Conservation (phyloP, 2,888 invertebrate genomes). For the Nycteola revayana region DNA sequence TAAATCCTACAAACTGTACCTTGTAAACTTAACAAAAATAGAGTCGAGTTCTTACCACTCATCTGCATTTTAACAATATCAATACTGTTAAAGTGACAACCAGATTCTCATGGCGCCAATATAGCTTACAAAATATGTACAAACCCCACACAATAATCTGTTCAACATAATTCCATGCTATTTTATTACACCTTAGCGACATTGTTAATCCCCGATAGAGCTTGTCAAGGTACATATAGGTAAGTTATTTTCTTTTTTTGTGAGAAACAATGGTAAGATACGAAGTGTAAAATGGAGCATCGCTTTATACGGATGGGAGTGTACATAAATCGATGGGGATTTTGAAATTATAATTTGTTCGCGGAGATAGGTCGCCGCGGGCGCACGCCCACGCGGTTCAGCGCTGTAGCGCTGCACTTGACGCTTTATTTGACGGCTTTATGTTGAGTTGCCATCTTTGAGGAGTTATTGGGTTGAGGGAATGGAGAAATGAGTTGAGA, state of each 20-base stretch:
- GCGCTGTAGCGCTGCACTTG: constrained; percentile 27
- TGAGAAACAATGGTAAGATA: constrained; percentile 51
- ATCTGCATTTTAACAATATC: too few species aligned
- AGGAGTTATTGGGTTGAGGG: constrained; percentile 7
- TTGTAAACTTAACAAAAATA: too few species aligned
- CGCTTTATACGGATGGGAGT: constrained; percentile 72
- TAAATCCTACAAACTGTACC: too few species aligned
- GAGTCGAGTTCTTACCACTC: too few species aligned
- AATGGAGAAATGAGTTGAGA: background rate
- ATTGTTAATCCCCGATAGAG: constrained; percentile 31
- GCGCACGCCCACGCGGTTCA: constrained; percentile 60
- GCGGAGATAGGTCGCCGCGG: constrained; percentile 70
- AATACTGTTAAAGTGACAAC: too few species aligned
- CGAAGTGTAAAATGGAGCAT: constrained; percentile 63
- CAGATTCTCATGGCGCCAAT: constrained; percentile 21
- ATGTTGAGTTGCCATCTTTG: constrained; percentile 15
- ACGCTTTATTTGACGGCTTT: constrained; percentile 21
- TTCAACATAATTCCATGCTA: constrained; percentile 31
- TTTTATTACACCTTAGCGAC: constrained; percentile 33
- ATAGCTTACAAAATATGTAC: constrained; percentile 28
- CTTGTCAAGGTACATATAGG: constrained; percentile 16
- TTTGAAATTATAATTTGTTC: constrained; percentile 81
- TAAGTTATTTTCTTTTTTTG: constrained; percentile 13
- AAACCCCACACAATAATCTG: constrained; percentile 31
- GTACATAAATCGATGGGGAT: constrained; percentile 78